A percentile compares a stretch with the other conserved stretches of the same genome.
Conservation (phyloP, 2,113 vertebrate genomes). For the Danionella cerebrum region DNA sequence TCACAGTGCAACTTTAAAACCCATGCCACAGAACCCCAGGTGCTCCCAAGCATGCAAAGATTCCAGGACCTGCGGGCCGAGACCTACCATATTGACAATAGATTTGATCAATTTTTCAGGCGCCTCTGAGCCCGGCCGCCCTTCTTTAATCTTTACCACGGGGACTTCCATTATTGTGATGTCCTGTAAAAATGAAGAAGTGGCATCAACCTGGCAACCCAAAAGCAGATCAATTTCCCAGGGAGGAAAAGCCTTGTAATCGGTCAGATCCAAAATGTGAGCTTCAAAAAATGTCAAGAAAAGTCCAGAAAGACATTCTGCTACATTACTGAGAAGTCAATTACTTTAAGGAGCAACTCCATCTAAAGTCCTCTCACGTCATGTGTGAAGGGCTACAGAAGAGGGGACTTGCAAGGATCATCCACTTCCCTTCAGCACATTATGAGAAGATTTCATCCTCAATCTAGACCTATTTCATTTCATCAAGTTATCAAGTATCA, state of each 20-base stretch:
- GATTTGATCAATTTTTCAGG: conserved; percentile 92
- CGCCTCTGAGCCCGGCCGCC: conserved; percentile 71
- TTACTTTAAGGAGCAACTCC: conserved; percentile 24
- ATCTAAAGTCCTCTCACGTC: conserved; percentile 17
- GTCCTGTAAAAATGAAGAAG: conserved; percentile 80
- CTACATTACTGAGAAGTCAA: conserved; percentile 45
- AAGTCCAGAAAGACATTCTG: conserved; percentile 28
- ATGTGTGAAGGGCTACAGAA: conserved; percentile 25
- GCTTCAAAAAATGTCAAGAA: conserved; percentile 44
- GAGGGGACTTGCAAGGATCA: conserved; percentile 1
- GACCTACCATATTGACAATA: conserved; percentile 93
- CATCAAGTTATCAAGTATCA: background rate
- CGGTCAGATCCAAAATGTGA: conserved; percentile 37
- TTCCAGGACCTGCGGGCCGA: conserved; percentile 47
- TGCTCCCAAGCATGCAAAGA: conserved; percentile 41
- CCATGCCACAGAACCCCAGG: conserved; percentile 40
- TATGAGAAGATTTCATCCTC: background rate
- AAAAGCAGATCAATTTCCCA: conserved; percentile 33
- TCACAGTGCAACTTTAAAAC: conserved; percentile 21
- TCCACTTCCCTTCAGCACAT: background rate
- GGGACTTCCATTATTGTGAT: conserved; percentile 95
- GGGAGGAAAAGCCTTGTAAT: conserved; percentile 29
- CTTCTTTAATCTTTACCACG: conserved; percentile 94
- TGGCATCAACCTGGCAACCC: conserved; percentile 48
- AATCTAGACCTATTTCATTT: background rate